Conservation (phyloP, 2,888 invertebrate genomes). For the Lasioglossum morio region DNA sequence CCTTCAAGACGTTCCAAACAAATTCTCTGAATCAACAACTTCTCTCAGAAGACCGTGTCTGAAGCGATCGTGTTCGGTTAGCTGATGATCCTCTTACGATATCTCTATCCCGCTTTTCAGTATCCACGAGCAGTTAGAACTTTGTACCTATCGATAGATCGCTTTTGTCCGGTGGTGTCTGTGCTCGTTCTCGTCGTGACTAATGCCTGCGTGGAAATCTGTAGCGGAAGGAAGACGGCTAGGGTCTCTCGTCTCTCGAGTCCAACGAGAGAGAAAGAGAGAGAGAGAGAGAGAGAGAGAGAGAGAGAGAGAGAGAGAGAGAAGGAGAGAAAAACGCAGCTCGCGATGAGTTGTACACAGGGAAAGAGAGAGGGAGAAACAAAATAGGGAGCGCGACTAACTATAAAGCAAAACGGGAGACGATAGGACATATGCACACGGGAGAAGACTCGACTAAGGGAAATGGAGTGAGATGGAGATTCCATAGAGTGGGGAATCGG, state of each 20-base stretch:
- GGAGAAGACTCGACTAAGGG: slow-evolving; percentile 45
- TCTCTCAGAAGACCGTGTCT: neutral
- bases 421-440: slow-evolving; percentile 34
- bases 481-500: slow-evolving; percentile 72
- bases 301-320: slow-evolving; percentile 35
- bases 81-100: slow-evolving; percentile 39
- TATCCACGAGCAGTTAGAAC: slow-evolving; percentile 57
- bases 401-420: slow-evolving; percentile 33
- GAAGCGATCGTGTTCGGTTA: neutral
- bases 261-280: slow-evolving; percentile 4
- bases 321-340: slow-evolving; percentile 3
- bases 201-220: slow-evolving; percentile 54
- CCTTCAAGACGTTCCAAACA: neutral
- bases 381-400: slow-evolving; percentile 45
- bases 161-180: slow-evolving; percentile 57
- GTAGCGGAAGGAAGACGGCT: slow-evolving; percentile 45
- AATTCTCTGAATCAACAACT: too few relatives aligned
- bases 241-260: neutral
- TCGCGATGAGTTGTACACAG: neutral
- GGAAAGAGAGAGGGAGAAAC: slow-evolving; percentile 30
- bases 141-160: slow-evolving; percentile 71
- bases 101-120: slow-evolving; percentile 48
- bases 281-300: slow-evolving; percentile 36
- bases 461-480: slow-evolving; percentile 63
- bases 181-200: slow-evolving; percentile 36